These are phyloP conservation scores for Strigamia transsilvanica DNA, from an alignment of 2,888 invertebrate genomes.

Conservation along the genomic window DNA sequence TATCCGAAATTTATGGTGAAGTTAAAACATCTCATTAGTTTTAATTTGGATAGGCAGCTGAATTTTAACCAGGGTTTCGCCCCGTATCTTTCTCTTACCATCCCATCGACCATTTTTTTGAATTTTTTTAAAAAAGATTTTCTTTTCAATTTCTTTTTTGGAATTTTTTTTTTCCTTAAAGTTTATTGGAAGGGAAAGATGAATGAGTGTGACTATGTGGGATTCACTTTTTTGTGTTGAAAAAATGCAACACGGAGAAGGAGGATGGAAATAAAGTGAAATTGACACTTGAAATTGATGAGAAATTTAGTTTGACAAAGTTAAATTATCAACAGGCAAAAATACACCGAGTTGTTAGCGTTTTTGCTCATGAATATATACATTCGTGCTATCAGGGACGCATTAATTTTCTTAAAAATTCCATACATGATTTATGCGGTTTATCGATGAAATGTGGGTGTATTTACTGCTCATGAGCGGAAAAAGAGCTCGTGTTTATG, in stretches of 20 bases:
- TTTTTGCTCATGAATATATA: constrained; percentile 23
- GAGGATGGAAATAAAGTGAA: not conserved
- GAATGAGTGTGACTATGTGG: constrained; percentile 24
- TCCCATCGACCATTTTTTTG: not conserved
- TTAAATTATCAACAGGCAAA: constrained; percentile 8
- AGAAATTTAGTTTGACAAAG: constrained; percentile 2
- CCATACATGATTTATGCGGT: not conserved
- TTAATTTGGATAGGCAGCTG: constrained; percentile 48
- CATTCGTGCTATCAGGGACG: not conserved
- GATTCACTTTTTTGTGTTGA: not conserved
- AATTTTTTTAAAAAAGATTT: no score
- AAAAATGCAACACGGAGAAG: not conserved
- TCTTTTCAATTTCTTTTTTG: no score
- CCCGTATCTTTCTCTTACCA: not conserved
- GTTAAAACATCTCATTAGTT: constrained; percentile 47
- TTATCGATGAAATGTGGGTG: not conserved
- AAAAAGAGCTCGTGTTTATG: no score
- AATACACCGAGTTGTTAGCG: not conserved
- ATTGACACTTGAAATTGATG: constrained; percentile 21
- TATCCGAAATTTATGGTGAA: constrained; percentile 11
- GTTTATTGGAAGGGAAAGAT: not conserved
- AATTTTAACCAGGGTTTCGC: constrained; percentile 26
- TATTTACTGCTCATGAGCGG: not conserved
- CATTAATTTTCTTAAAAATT: not conserved
- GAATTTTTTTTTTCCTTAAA: not conserved